Percentiles rank a stretch among this genome's conserved stretches.
phyloP scores from a whole-genome alignment of 2,797 vertebrate genomes.

The Anabas testudineus region DNA sequence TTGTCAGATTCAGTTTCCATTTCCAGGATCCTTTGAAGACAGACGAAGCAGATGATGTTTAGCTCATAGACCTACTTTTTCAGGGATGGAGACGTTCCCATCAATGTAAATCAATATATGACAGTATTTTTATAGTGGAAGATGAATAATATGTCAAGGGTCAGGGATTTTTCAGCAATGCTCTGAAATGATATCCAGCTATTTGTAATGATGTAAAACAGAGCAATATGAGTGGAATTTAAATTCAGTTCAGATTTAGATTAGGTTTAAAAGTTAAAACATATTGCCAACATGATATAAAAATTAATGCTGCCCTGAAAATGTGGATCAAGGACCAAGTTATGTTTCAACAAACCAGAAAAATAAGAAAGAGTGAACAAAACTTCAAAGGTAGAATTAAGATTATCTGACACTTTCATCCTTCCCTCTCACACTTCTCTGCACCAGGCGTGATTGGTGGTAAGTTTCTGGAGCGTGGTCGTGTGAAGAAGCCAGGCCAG shows the following conservation, averaged over 20 bases:
- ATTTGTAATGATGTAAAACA: background rate
- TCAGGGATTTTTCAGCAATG: conserved; percentile 12
- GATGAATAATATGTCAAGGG: background rate
- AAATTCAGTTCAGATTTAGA: background rate
- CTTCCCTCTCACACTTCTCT: conserved; percentile 23
- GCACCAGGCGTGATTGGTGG: conserved; percentile 86
- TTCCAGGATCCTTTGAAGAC: conserved; percentile 19
- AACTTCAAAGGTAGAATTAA: background rate
- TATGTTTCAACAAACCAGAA: background rate
- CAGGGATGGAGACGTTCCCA: conserved; percentile 14
- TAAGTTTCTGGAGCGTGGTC: conserved; percentile 88
- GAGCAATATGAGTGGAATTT: background rate
- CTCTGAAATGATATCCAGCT: conserved; percentile 16
- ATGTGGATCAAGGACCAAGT: background rate
- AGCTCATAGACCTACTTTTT: conserved; percentile 13
- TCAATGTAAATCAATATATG: conserved; percentile 18
- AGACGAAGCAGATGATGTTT: conserved; percentile 24
- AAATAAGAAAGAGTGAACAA: background rate
- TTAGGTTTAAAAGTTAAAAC: background rate
- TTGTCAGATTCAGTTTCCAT: conserved; percentile 34
- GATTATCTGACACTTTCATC: too few species aligned
- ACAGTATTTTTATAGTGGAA: conserved; percentile 1
- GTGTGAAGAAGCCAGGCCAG: conserved; percentile 91
- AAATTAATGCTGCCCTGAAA: background rate
- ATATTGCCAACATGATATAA: background rate